Base-by-base conservation (phyloP, 2,113 vertebrate genomes). In the Notarius quadriscutis region DNA sequence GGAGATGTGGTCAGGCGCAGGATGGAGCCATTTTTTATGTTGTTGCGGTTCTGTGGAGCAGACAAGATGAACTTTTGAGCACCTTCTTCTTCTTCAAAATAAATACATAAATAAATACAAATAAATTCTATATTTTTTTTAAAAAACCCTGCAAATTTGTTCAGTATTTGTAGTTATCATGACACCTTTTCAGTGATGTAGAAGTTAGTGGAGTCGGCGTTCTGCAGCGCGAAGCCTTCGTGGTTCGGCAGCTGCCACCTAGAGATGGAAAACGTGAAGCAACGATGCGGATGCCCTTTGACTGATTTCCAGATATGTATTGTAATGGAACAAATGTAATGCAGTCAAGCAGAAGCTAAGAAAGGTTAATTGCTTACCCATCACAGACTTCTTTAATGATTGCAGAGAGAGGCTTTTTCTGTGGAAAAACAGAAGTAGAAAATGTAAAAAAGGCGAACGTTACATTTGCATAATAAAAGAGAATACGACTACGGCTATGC, bases 341-440 rank as follows among this genome's bases (percentile, higher is more conserved):
- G 34, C 50, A 60, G 57, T 50, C 15, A 50, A 63, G 63, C 72
- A 25, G n/a, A 84, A 60, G 74, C 41, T 53, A 53, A 67, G 34
- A 7, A 53, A 53, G 78, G 95, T 11, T 27, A 63, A 30, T 63
- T 55, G 51, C 98, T 98, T 94, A 99, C 98, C 98, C 98, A 77
- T 99, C 98, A 20, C 98, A 98, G 90, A 99, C 97, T 97, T 99
- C 98, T 93, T 99, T 99, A 93, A 99, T 99, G 94, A 99, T 97
- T 80, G 97, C 96, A 11, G 97, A 97, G 87, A 99, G 95, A 57
- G 98, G 98, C 90, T 98, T 99, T 97, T 98, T 99, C 98, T 99
- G 94, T 86, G 92, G 69, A 91, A 88, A 62, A 74, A 90, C 85
- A 92, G 80, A 90, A 91, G 91, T 92, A 72, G 93, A 91, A 91